phyloP scores from a whole-genome alignment of 2,113 vertebrate species.

The Odontophorus gujanensis region DNA sequence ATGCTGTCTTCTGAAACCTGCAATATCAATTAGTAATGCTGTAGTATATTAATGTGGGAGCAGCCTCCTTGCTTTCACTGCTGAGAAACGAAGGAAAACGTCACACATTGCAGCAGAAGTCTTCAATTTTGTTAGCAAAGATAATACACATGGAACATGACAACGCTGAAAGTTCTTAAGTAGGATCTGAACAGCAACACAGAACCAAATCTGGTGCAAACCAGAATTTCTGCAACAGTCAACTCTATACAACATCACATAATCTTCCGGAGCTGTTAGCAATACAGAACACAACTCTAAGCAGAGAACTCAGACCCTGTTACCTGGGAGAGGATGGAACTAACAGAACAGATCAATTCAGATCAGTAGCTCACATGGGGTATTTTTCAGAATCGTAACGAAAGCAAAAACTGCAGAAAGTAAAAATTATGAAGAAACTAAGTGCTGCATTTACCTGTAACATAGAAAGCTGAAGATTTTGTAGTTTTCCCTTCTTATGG shows the following conservation, averaged over 20 bases:
- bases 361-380: neutral
- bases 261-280: neutral
- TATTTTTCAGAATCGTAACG: neutral
- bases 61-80: neutral
- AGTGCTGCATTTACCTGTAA: neutral
- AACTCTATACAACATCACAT: neutral
- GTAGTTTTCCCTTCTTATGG: neutral
- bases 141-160: neutral
- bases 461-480: conserved; percentile 20
- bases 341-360: neutral
- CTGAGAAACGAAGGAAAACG: neutral
- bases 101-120: neutral
- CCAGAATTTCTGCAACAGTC: neutral
- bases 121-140: neutral
- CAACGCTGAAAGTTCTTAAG: neutral
- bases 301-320: neutral
- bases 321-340: neutral
- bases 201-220: neutral
- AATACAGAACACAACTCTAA: neutral
- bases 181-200: neutral
- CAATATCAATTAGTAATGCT: neutral
- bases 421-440: neutral
- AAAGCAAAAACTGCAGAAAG: neutral
- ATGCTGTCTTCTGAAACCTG: neutral
- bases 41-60: neutral